These are phyloP conservation scores for Dicaeum eximium DNA, from an alignment of 2,113 vertebrate species.

Conservation along the genomic window DNA sequence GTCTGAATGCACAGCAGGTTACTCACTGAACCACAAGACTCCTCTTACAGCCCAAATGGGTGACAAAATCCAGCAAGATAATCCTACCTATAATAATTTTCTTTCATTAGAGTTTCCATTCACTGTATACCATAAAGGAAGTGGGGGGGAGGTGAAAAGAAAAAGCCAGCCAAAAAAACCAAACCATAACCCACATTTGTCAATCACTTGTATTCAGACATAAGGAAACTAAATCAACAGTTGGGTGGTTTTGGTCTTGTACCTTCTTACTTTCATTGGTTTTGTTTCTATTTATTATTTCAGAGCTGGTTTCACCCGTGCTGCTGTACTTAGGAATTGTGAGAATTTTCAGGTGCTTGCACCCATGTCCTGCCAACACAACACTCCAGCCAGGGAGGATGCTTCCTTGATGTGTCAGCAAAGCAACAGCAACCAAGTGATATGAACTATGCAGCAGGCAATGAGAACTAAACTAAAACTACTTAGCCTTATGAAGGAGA, in stretches of 20 bases:
- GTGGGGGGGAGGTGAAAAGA: fast-evolving
- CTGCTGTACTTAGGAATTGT: background rate
- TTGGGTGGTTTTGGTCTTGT: background rate
- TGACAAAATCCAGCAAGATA: background rate
- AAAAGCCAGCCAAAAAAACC: fast-evolving
- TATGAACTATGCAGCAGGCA: background rate
- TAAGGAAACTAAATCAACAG: background rate
- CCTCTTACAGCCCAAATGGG: background rate
- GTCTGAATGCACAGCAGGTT: fast-evolving
- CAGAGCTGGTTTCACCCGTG: background rate
- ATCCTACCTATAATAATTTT: background rate
- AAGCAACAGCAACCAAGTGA: background rate
- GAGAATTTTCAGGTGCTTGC: background rate
- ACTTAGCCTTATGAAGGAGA: background rate
- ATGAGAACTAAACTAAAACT: background rate
- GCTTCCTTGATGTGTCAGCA: background rate
- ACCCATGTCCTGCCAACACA: background rate
- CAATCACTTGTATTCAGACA: background rate
- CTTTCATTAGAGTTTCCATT: background rate
- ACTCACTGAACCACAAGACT: background rate
- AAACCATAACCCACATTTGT: background rate
- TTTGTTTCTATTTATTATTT: background rate
- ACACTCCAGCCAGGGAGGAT: background rate
- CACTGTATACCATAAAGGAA: background rate
- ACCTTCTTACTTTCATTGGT: background rate